These are phyloP conservation scores for Drosophila ezoana DNA, from an alignment of 2,888 invertebrate genomes.

Conservation along the genomic window DNA sequence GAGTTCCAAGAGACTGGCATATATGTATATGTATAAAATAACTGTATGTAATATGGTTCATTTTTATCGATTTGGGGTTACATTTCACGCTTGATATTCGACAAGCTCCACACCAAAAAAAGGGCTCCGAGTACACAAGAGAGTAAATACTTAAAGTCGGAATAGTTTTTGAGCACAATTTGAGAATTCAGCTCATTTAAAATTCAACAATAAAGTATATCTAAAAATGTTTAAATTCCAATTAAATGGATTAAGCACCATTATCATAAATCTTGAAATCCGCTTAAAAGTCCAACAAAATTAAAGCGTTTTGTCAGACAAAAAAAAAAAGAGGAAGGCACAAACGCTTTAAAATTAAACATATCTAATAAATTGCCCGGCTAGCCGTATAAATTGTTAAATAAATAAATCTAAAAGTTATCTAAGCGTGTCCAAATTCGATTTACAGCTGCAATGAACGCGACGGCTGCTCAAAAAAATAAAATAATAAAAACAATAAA, in stretches of 20 bases:
- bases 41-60: no score
- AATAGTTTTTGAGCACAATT: no score
- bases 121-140: no score
- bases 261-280: background rate
- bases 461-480: conserved; percentile 31
- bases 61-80: no score
- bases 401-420: conserved; percentile 76
- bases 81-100: no score
- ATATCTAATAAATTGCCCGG: conserved; percentile 58
- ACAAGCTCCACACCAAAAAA: no score
- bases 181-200: no score
- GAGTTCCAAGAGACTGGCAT: no score
- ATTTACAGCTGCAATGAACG: conserved; percentile 64
- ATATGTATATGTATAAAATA: no score
- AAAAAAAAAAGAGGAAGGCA: no score
- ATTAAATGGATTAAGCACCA: background rate
- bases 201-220: background rate
- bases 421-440: conserved; percentile 75
- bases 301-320: conserved; percentile 1
- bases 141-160: no score
- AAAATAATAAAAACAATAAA: conserved; percentile 1
- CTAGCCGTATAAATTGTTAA: conserved; percentile 61
- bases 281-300: background rate
- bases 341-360: conserved; percentile 23
- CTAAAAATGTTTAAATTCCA: background rate